Evolutionary conservation across 2,797 vertebrate genomes (phyloP), one percentile per base, ranked within the genome.

Genomic region (Taenioides sp.): DNA sequence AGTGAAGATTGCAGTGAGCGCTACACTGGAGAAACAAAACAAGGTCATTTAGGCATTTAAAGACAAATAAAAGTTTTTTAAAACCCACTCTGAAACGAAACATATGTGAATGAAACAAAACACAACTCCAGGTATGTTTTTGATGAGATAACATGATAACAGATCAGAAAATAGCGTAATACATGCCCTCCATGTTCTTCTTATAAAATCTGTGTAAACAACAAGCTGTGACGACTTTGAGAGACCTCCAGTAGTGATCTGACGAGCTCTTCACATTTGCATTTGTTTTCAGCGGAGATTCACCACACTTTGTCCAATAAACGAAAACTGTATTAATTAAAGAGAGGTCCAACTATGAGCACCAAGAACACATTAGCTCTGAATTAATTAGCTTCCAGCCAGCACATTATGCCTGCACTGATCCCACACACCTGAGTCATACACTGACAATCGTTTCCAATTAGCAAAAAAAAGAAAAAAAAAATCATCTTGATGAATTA

Each of bases 241-340:
- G 10, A 76, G 31, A 55, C 60, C 10, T 64, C 22, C n/a, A 43
- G 50, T 49, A 14, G 47, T 23, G 20, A 57, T 63, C 22, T 65
- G 64, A 65, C 4, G 64, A 65, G 18, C 28, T 37, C 34, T 78
- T 65, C 70, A 75, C 14, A 71, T 80, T 77, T 68, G 20, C 65
- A 68, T 82, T 82, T 70, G 20, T 78, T 65, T 67, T 57, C 75
- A 72, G 73, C 52, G 0, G 62, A 76, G 77, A 63, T 63, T 27
- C 69, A n/a, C 63, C 37, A 22, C 28, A 47, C 74, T 84, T 80
- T 82, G 77, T 80, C 40, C 52, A 58, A 79, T 77, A 66, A 80
- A 83, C 69, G 7, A 67, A 80, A 79, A 73, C 55, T 60, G 57
- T 69, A 70, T 79, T 80, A 71, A 86, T 87, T 83, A 86, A 73